Conservation (phyloP, 2,888 invertebrate species). For the Dasysyrphus tricinctus region DNA sequence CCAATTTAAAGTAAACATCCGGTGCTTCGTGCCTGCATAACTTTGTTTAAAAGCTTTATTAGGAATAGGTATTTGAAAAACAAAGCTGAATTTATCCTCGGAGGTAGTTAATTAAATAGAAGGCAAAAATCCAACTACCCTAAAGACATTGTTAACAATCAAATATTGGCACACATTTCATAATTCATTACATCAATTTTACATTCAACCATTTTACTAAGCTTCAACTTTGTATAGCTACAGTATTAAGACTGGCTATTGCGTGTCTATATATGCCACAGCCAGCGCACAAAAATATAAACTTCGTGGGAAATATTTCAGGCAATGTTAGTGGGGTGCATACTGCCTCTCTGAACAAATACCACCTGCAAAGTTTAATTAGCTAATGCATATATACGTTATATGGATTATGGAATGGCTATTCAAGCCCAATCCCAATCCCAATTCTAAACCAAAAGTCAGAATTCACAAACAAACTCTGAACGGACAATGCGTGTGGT, state of each 20-base stretch:
- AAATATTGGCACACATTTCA: conserved; percentile 22
- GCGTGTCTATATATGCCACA: background rate
- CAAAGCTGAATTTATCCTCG: background rate
- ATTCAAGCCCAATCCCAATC: background rate
- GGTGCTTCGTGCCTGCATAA: background rate
- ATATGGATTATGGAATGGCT: background rate
- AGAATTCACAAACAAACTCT: background rate
- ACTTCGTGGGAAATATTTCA: conserved; percentile 18
- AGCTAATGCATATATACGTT: conserved; percentile 32
- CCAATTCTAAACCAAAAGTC: conserved; percentile 1
- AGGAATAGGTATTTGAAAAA: background rate
- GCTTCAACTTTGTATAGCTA: background rate
- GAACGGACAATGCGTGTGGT: conserved; percentile 5
- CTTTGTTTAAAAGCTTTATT: background rate
- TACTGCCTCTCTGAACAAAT: background rate
- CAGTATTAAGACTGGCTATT: background rate
- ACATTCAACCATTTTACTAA: conserved; percentile 11
- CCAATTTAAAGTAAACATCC: background rate
- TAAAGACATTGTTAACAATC: background rate
- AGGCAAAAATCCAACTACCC: background rate
- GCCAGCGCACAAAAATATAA: background rate
- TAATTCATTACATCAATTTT: conserved; percentile 25
- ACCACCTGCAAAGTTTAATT: conserved; percentile 33
- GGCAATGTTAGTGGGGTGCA: background rate
- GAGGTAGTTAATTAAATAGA: background rate